A percentile compares a stretch with the other conserved stretches of the same genome.
Conservation (phyloP, 2,797 vertebrate genomes). For the Myotis findleyi region DNA sequence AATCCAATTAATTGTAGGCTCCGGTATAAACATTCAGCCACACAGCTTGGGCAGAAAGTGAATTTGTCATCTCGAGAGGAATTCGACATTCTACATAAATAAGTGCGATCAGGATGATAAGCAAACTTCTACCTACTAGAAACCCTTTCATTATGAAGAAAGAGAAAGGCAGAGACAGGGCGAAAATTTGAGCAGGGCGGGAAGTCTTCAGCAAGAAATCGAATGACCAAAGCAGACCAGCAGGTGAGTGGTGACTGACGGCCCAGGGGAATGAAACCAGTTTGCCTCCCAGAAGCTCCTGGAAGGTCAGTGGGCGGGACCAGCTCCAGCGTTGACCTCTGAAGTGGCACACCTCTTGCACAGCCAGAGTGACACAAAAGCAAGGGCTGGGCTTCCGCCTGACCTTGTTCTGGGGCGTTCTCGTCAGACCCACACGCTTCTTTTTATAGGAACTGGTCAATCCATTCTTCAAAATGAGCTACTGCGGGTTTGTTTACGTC, state of each 20-base stretch:
- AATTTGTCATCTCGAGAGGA: background rate
- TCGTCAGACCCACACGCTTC: too few relatives aligned
- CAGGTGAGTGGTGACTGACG: background rate
- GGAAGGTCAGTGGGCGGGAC: background rate
- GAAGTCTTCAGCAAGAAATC: background rate
- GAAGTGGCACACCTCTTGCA: background rate
- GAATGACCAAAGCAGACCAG: background rate
- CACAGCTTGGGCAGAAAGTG: conserved; percentile 17
- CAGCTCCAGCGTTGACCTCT: background rate
- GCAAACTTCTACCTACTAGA: background rate
- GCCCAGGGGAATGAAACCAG: background rate
- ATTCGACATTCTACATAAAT: conserved; percentile 61
- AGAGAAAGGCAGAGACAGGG: conserved; percentile 17
- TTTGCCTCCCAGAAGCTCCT: conserved; percentile 33
- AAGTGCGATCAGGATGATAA: conserved; percentile 25
- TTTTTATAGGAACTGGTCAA: background rate
- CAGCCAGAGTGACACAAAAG: background rate
- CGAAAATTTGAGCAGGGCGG: background rate
- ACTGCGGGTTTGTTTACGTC: too few relatives aligned
- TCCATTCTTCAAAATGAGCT: background rate
- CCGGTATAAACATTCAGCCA: conserved; percentile 32
- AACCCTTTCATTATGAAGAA: conserved; percentile 13
- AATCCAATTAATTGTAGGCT: conserved; percentile 49
- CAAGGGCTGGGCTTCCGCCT: background rate
- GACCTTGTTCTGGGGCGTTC: background rate